Conservation (phyloP, 2,888 invertebrate genomes). For the Cactoblastis cactorum region DNA sequence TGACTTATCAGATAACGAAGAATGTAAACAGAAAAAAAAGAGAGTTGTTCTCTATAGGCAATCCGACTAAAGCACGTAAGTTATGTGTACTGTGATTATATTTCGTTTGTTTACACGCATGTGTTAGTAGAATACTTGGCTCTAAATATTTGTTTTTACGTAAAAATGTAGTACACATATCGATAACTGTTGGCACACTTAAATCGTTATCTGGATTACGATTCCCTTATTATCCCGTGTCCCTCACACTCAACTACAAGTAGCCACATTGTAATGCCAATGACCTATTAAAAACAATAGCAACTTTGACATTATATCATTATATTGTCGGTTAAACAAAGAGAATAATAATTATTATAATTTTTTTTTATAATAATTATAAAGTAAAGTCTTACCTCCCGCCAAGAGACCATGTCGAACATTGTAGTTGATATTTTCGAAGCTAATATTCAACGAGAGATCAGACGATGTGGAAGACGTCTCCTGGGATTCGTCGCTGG, state of each 20-base stretch:
- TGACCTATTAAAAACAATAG: neutral
- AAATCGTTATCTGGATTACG: neutral
- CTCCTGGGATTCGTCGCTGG: conserved; percentile 61
- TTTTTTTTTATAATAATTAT: neutral
- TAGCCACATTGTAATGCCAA: neutral
- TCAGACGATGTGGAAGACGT: conserved; percentile 63
- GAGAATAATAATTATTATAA: neutral
- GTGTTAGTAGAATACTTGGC: neutral
- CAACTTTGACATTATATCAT: neutral
- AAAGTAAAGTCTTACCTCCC: conserved; percentile 63
- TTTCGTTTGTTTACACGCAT: neutral
- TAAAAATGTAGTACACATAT: neutral
- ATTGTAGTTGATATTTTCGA: conserved; percentile 82
- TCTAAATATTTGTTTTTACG: neutral
- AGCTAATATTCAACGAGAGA: conserved; percentile 81
- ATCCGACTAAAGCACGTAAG: no score
- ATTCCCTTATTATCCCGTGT: neutral
- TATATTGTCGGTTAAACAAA: neutral
- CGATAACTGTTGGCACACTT: neutral
- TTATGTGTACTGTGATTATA: neutral
- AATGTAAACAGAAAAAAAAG: neutral
- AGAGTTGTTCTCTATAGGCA: no score
- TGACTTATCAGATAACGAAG: neutral
- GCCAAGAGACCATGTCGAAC: conserved; percentile 80
- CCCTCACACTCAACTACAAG: neutral